These are phyloP conservation scores for Phengaris arion DNA, from an alignment of 2,888 invertebrate species.

Conservation along the genomic window DNA sequence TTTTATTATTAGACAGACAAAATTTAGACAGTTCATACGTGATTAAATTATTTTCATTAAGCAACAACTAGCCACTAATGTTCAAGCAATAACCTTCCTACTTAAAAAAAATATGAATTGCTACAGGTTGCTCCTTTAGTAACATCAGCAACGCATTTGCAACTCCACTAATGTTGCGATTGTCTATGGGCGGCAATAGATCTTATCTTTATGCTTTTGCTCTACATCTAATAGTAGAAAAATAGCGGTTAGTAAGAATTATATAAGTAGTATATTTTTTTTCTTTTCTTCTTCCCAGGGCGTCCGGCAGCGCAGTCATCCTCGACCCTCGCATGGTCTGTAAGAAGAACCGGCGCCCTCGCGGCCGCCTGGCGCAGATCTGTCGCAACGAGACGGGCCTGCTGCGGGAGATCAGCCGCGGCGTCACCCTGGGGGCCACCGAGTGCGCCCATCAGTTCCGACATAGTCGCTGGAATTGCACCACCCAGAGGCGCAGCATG, in stretches of 20 bases:
- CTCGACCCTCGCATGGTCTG: conserved; percentile 94
- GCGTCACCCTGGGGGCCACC: conserved; percentile 88
- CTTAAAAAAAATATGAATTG: no score
- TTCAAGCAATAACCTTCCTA: no score
- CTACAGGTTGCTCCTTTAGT: no score
- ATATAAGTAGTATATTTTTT: no score
- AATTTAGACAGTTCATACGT: neutral
- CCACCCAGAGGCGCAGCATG: conserved; percentile 87
- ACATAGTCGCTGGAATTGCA: conserved; percentile 93
- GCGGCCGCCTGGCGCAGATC: conserved; percentile 88
- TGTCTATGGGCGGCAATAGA: no score
- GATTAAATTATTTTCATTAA: neutral
- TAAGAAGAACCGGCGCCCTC: conserved; percentile 88
- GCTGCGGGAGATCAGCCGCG: conserved; percentile 89
- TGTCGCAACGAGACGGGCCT: conserved; percentile 90
- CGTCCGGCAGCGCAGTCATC: conserved; percentile 90
- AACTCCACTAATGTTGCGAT: no score
- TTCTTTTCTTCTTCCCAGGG: conserved; percentile 72
- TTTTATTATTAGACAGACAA: neutral
- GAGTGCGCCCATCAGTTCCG: conserved; percentile 94
- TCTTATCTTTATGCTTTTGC: no score
- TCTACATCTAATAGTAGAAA: no score
- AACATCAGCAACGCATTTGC: no score
- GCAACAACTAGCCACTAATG: no score
- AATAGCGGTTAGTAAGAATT: no score